Evolutionary conservation across 1,140 invertebrate genomes (phyloP).

Genomic region (Nylanderia fulva): DNA sequence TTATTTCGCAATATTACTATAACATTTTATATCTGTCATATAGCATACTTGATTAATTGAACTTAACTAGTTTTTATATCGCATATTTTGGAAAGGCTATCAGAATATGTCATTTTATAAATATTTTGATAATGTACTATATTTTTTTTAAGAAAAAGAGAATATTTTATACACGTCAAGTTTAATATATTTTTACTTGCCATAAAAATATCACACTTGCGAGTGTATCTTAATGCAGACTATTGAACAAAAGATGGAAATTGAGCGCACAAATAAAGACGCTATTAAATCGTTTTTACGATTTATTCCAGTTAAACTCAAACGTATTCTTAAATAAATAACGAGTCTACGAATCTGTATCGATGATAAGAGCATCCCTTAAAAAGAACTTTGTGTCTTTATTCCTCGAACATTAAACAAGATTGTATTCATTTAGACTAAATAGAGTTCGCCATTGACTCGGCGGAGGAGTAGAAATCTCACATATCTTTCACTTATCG

Average conservation of each 20-base stretch:
- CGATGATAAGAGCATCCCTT: background rate
- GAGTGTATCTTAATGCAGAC: slow-evolving; percentile 30
- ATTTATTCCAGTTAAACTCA: background rate
- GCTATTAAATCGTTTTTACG: background rate
- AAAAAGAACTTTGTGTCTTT: background rate
- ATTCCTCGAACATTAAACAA: background rate
- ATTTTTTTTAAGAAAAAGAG: background rate
- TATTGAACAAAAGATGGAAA: background rate
- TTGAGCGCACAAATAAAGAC: slow-evolving; percentile 8
- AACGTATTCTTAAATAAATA: background rate
- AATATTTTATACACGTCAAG: background rate
- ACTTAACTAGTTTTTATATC: background rate
- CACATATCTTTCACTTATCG: slow-evolving; percentile 15
- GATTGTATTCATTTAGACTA: slow-evolving; percentile 24
- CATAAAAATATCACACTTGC: background rate
- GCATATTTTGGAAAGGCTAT: background rate
- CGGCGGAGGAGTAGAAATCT: background rate
- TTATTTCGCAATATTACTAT: background rate
- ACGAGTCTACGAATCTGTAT: background rate
- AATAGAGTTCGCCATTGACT: background rate
- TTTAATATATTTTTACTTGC: slow-evolving; percentile 9
- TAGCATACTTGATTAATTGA: background rate
- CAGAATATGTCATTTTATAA: background rate
- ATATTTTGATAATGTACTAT: too few relatives aligned
- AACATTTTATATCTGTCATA: background rate